These are phyloP conservation scores for Etheostoma cragini DNA, from an alignment of 2,113 vertebrate species.

Conservation along the genomic window DNA sequence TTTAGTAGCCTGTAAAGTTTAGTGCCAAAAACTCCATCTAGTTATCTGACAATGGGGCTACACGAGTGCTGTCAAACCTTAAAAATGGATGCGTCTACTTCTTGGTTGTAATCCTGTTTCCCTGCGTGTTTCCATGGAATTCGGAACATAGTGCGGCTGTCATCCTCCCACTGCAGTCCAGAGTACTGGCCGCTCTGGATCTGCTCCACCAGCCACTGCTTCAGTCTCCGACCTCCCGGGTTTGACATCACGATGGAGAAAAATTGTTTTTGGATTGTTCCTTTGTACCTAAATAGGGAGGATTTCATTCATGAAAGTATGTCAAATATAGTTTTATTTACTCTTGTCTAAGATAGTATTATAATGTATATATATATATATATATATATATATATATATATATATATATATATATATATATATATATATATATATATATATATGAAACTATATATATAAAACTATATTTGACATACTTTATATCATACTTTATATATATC, in stretches of 20 bases:
- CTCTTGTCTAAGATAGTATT: neutral
- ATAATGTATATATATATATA: too few species aligned
- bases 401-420: too few species aligned
- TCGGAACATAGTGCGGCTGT: conserved; percentile 92
- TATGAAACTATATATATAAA: too few species aligned
- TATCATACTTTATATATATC: too few species aligned
- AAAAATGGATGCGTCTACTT: conserved; percentile 97
- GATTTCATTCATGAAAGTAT: neutral
- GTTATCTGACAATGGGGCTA: neutral
- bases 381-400: too few species aligned
- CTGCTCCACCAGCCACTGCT: conserved; percentile 98
- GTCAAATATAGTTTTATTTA: neutral
- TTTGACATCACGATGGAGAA: conserved; percentile 85
- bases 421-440: too few species aligned
- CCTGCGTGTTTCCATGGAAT: conserved; percentile 99
- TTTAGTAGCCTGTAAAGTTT: neutral
- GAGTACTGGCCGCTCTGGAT: conserved; percentile 92
- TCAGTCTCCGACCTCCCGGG: conserved; percentile 88
- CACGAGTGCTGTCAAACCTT: conserved; percentile 85
- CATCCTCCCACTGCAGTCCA: conserved; percentile 94
- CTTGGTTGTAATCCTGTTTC: conserved; percentile 99
- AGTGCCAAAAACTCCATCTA: neutral
- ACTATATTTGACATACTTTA: too few species aligned
- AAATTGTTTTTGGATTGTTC: neutral
- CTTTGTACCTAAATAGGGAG: conserved; percentile 3